Evolutionary conservation across 2,888 invertebrate genomes (phyloP).

Genomic region (Aelia acuminata): DNA sequence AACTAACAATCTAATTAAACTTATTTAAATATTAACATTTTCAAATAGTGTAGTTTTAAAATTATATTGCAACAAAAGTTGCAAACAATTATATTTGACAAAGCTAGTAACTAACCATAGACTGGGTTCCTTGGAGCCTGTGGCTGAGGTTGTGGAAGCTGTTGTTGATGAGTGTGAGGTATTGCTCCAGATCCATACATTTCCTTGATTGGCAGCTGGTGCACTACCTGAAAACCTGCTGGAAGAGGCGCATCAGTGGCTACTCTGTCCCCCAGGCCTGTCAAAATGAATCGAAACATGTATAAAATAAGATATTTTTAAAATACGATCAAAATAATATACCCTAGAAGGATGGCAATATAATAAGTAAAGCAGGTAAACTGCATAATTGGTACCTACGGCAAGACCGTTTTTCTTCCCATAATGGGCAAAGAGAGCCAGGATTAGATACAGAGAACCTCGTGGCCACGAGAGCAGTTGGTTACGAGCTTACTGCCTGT

Average conservation of each 20-base stretch:
- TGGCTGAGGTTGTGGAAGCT: not conserved
- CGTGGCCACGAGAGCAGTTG: no score
- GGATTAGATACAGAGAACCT: no score
- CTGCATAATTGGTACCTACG: no score
- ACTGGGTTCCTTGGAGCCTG: conserved; percentile 19
- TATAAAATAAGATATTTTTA: not conserved
- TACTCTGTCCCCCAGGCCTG: conserved; percentile 34
- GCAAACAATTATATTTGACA: no score
- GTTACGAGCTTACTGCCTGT: no score
- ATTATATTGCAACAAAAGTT: no score
- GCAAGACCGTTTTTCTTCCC: no score
- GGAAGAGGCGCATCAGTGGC: conserved; percentile 6
- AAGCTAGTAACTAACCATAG: not conserved
- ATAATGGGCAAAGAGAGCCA: no score
- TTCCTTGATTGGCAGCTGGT: not conserved
- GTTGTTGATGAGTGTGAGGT: conserved; percentile 16
- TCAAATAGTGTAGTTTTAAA: no score
- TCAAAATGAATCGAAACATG: not conserved
- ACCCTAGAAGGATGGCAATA: not conserved
- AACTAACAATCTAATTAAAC: no score
- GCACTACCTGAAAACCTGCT: conserved; percentile 8
- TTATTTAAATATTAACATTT: no score
- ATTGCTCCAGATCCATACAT: conserved; percentile 25
- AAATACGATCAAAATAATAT: not conserved
- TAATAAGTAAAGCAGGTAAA: not conserved